Base-by-base conservation (phyloP, 23 tunicate genomes). In the Oikopleura albicans region DNA sequence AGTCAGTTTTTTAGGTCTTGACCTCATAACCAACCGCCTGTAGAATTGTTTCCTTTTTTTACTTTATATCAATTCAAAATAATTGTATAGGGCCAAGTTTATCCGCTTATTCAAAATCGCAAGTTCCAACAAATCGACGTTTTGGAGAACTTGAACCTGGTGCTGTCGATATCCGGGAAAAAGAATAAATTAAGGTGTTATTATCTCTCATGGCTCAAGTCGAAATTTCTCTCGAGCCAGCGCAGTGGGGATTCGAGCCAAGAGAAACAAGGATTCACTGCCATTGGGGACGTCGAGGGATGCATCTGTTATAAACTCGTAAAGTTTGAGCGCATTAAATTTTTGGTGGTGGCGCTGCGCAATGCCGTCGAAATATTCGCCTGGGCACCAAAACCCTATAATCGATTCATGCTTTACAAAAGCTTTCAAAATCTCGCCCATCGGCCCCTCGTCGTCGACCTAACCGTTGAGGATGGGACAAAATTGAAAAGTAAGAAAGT, bases 51-150 rank as follows among this genome's bases (percentile, higher is more conserved):
- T 8, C 59, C 59, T 49, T n/a, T n/a, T n/a, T n/a, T n/a, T n/a
- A n/a, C n/a, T n/a, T n/a, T n/a, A n/a, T n/a, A n/a, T n/a, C 59
- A 22, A 49, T 49, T 8, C 8, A 49, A 49, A 49, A 8, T 22
- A 8, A 22, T 8, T 49, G 59, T 8, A 8, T n/a, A 39, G 33
- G 84, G 84, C 49, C 84, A 83, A 22, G 56, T 83, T 4, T 83
- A 83, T 83, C 84, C 49, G 27, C 66, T 83, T 8, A 83, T 83
- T 34, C 49, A 40, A 39, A 83, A 83, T 22, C 28, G 84, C 37
- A 83, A 40, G 39, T 83, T 83, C 33, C 84, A 83, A 83, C 84
- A 83, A 83, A 83, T 83, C 16, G 84, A 83, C 28, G 84, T 83
- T 83, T 33, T 83, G 2, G 84, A 83, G 39, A 83, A 83, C 31